phyloP scores from a whole-genome alignment of 2,797 vertebrate species.

The Enteromius unitaeniatus region DNA sequence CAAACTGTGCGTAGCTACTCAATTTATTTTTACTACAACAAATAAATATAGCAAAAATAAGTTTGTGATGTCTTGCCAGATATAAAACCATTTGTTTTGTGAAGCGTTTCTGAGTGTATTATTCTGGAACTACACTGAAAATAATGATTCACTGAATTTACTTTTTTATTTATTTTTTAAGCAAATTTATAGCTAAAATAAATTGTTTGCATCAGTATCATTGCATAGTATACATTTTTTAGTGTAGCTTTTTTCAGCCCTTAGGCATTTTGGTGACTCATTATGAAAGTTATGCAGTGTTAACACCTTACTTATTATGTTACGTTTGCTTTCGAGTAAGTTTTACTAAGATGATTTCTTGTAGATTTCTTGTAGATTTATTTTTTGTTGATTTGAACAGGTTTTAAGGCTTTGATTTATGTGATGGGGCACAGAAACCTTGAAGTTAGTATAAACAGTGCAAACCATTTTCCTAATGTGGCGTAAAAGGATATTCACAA shows the following conservation, averaged over 20 bases:
- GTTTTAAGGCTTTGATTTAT: constrained; percentile 16
- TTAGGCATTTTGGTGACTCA: not conserved
- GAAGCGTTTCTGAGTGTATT: not conserved
- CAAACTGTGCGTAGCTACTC: not conserved
- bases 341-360: not conserved
- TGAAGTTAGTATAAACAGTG: not conserved
- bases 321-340: not conserved
- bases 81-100: not conserved
- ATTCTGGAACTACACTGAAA: not conserved
- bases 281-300: not conserved
- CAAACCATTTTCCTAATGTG: constrained; percentile 16
- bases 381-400: not conserved
- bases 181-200: too few species aligned
- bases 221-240: too few species aligned
- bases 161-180: too few species aligned
- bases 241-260: not conserved
- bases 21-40: not conserved
- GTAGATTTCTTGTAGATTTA: not conserved
- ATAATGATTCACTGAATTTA: too few species aligned
- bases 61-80: not conserved
- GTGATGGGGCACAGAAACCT: not conserved
- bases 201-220: too few species aligned
- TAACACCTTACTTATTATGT: not conserved
- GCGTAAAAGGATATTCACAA: constrained; percentile 7
- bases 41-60: not conserved